phyloP scores from a whole-genome alignment of 2,888 invertebrate genomes.

The Eurytoma californica region DNA sequence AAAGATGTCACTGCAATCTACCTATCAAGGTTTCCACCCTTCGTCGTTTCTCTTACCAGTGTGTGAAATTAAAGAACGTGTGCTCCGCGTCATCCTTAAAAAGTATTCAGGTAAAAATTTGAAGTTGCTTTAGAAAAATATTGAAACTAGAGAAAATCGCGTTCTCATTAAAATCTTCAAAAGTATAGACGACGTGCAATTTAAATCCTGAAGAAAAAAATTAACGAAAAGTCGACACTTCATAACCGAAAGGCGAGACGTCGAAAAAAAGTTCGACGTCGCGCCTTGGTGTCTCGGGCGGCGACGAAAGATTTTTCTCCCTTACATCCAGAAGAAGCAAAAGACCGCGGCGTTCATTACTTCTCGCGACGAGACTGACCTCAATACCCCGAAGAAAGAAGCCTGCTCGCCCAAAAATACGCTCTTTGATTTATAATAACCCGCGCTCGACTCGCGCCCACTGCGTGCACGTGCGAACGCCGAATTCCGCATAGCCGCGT shows the following conservation, averaged over 20 bases:
- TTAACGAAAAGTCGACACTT: conserved; percentile 4
- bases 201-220: conserved; percentile 11
- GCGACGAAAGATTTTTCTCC: conserved; percentile 43
- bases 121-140: no score
- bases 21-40: no score
- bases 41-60: no score
- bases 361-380: conserved; percentile 19
- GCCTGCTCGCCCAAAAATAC: conserved; percentile 36
- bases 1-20: no score
- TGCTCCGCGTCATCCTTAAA: no score
- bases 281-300: background rate
- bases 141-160: background rate
- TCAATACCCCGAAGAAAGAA: conserved; percentile 35
- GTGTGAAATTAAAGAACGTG: no score
- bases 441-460: background rate
- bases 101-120: no score
- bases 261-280: conserved; percentile 25
- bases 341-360: conserved; percentile 33
- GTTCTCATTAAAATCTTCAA: background rate
- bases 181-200: no score
- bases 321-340: conserved; percentile 32
- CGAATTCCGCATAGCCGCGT: background rate
- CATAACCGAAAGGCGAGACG: background rate
- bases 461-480: background rate
- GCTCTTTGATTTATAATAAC: conserved; percentile 46